Evolutionary conservation across 2,888 invertebrate species (phyloP).

Genomic region (Anagyrus pseudococci): DNA sequence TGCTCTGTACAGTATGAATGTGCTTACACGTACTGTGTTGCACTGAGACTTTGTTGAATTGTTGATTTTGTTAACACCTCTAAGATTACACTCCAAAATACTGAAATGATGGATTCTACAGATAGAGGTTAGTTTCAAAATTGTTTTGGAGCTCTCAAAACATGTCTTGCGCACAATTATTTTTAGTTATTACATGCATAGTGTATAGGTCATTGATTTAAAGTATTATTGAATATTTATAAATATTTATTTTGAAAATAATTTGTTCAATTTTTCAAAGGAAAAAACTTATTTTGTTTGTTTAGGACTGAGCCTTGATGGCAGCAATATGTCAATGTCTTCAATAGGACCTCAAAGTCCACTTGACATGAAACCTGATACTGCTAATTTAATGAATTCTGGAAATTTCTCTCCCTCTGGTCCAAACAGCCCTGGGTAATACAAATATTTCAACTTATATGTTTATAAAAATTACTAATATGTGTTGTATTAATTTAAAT

Average conservation of each 20-base stretch:
- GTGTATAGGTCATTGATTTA: neutral
- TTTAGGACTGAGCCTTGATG: slow-evolving; percentile 78
- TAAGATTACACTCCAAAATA: neutral
- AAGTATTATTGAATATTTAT: neutral
- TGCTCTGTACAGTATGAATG: too few species aligned
- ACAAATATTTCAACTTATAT: neutral
- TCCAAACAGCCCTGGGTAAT: slow-evolving; percentile 69
- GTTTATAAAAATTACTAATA: neutral
- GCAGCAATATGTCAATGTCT: slow-evolving; percentile 71
- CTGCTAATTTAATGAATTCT: slow-evolving; percentile 72
- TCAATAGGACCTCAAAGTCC: slow-evolving; percentile 84
- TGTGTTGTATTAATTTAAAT: neutral
- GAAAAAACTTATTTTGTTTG: neutral
- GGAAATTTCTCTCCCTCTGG: slow-evolving; percentile 70
- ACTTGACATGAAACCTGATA: slow-evolving; percentile 89
- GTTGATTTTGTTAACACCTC: too few species aligned
- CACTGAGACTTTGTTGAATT: neutral
- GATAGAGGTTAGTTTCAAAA: slow-evolving; percentile 35
- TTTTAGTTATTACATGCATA: neutral
- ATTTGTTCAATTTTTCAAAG: neutral
- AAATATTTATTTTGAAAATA: neutral
- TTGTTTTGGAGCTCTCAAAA: neutral
- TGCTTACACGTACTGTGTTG: too few species aligned
- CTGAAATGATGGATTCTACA: slow-evolving; percentile 31
- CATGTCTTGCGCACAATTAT: neutral